These are phyloP conservation scores for Lacerta bilineata DNA, from an alignment of 2,797 vertebrate species.

Conservation along the genomic window DNA sequence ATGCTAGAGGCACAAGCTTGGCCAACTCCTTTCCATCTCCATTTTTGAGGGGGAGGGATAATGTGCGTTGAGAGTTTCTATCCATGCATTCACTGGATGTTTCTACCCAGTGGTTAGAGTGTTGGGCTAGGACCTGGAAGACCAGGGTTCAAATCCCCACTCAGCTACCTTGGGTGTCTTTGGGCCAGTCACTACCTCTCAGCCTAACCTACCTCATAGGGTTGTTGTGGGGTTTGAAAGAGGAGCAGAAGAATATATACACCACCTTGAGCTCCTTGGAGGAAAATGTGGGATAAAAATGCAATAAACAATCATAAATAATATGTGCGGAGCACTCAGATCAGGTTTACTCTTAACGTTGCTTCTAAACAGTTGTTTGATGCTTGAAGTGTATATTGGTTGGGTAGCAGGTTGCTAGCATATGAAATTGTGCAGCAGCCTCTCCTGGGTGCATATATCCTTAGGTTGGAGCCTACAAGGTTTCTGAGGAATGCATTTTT, in stretches of 20 bases:
- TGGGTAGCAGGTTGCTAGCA: not conserved
- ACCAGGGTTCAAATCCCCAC: no score
- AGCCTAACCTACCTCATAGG: no score
- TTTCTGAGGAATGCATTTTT: not conserved
- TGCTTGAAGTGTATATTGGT: not conserved
- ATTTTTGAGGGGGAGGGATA: not conserved
- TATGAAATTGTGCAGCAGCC: not conserved
- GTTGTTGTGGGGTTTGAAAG: no score
- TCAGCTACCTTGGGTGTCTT: no score
- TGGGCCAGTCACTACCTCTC: no score
- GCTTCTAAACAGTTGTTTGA: not conserved
- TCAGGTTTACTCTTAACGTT: not conserved
- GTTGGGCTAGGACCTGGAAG: no score
- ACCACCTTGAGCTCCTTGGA: not conserved
- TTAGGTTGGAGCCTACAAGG: not conserved
- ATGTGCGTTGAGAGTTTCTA: not conserved
- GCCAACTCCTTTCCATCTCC: not conserved
- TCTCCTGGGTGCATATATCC: not conserved
- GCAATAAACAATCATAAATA: not conserved
- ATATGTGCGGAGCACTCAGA: no score
- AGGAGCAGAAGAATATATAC: no score
- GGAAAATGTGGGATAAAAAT: not conserved
- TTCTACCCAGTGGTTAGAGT: no score
- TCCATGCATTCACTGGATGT: no score
- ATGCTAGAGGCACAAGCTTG: not conserved